Evolutionary conservation across 2,113 vertebrate species (phyloP).

Genomic region (Anoura caudifer): DNA sequence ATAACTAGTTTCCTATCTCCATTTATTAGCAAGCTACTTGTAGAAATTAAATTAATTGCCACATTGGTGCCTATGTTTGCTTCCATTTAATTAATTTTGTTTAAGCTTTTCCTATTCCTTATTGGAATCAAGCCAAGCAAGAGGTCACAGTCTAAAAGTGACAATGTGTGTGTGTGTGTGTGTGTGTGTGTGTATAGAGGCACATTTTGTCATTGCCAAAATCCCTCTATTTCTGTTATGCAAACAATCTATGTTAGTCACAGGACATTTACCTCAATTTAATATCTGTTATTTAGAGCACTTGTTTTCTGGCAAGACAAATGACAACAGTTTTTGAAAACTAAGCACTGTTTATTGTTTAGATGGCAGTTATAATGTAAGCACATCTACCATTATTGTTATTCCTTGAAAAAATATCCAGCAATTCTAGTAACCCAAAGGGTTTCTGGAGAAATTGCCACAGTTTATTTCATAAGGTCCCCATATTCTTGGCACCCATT

Average conservation of each 20-base stretch:
- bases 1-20: slow-evolving; percentile 68
- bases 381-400: slow-evolving; percentile 26
- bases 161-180: background rate
- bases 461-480: background rate
- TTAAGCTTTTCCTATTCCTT: slow-evolving; percentile 23
- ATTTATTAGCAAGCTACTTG: slow-evolving; percentile 70
- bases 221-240: slow-evolving; percentile 2
- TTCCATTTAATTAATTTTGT: slow-evolving; percentile 57
- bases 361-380: slow-evolving; percentile 28
- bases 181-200: background rate
- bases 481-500: background rate
- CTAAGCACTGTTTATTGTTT: slow-evolving; percentile 26
- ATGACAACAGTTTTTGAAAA: slow-evolving; percentile 49
- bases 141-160: background rate
- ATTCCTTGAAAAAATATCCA: background rate
- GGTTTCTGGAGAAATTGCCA: background rate
- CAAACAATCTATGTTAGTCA: slow-evolving; percentile 27
- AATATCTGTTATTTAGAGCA: slow-evolving; percentile 6
- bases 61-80: background rate
- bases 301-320: slow-evolving; percentile 17
- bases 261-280: slow-evolving; percentile 62
- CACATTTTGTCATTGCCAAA: slow-evolving; percentile 43
- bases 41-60: slow-evolving; percentile 74
- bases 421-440: background rate
- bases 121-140: background rate